Evolutionary conservation across 37 sponge, comb jelly and placozoan genomes (phyloP).

Genomic region (Corticium candelabrum): DNA sequence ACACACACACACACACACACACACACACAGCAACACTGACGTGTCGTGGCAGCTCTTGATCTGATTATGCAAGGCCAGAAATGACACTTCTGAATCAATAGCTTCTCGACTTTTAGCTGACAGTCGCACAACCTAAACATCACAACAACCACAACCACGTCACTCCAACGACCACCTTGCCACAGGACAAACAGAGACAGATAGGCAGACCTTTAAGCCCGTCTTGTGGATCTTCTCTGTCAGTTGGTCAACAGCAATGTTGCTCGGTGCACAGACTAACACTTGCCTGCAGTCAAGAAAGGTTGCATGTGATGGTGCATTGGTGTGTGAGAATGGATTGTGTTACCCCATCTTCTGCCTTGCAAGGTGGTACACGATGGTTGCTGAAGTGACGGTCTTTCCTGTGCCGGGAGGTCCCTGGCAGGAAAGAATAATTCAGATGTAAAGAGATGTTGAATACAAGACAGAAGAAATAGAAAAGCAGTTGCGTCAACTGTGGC

Average conservation of each 20-base stretch:
- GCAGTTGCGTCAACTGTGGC: too few relatives aligned
- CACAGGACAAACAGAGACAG: too few relatives aligned
- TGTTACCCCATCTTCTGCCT: slow-evolving; percentile 46
- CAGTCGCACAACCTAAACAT: slow-evolving; percentile 76
- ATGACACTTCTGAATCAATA: slow-evolving; percentile 88
- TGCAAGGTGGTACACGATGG: slow-evolving; percentile 89
- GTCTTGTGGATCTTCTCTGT: slow-evolving; percentile 96
- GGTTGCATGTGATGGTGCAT: neutral
- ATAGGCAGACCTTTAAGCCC: slow-evolving; percentile 41
- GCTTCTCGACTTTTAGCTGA: slow-evolving; percentile 95
- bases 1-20: slow-evolving; percentile 10
- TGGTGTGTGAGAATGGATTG: neutral
- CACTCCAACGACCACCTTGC: too few relatives aligned
- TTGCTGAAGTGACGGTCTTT: slow-evolving; percentile 98
- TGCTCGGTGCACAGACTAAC: slow-evolving; percentile 97
- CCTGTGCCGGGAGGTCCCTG: slow-evolving; percentile 91
- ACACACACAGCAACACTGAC: too few relatives aligned
- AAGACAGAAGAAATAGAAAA: neutral
- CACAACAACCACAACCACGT: neutral
- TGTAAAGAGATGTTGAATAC: too few relatives aligned
- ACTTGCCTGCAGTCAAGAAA: slow-evolving; percentile 45
- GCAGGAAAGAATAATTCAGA: too few relatives aligned
- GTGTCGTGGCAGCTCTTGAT: slow-evolving; percentile 27
- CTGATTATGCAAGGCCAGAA: slow-evolving; percentile 92
- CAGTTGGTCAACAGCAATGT: slow-evolving; percentile 96